Base-by-base conservation (phyloP, 1,140 invertebrate species). In the Ericerus pela region DNA sequence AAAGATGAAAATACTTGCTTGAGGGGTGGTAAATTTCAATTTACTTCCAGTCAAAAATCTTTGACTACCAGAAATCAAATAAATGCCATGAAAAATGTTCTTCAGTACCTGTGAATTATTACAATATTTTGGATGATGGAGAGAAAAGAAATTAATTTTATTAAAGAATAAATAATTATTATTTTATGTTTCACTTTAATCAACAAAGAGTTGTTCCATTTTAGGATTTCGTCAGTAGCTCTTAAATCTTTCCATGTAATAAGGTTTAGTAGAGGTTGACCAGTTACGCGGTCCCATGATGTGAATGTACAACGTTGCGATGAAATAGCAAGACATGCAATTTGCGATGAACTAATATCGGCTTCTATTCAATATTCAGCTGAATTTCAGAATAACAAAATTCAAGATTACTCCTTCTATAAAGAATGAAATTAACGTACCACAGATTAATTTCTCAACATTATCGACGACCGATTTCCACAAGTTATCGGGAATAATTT, bases 161-260 rank as follows among this genome's bases (percentile, higher is more conserved):
- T 33, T 33, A n/a, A 33, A 33, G n/a, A 33, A 10, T 33, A 33
- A n/a, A 33, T 33, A 8, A 33, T 33, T 33, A 33, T 8, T 10
- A 41, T 16, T 16, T 41, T 8, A 16, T 41, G 14, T 5, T 3
- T 20, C 4, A 84, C 79, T 70, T 79, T 87, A 64, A 91, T 74
- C 3, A 73, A 79, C 38, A 84, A 73, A 3, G 90, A 94, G 10
- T 77, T 71, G 69, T 97, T 96, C 84, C 88, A 92, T 62, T 80
- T 68, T 51, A 84, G 79, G 0, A 95, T 90, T 54, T 90, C 69
- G 28, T 76, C 66, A 63, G 84, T 78, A 26, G 89, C 85, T 55
- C 94, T 75, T 27, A 87, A 63, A 70, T 98, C 94, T 68, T 96
- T 96, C 94, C 95, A 98, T 20, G 88, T 92, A 58, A 97, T 91